phyloP scores from a whole-genome alignment of 92 coral and sea anemone species.

The Pocillopora meandrina region DNA sequence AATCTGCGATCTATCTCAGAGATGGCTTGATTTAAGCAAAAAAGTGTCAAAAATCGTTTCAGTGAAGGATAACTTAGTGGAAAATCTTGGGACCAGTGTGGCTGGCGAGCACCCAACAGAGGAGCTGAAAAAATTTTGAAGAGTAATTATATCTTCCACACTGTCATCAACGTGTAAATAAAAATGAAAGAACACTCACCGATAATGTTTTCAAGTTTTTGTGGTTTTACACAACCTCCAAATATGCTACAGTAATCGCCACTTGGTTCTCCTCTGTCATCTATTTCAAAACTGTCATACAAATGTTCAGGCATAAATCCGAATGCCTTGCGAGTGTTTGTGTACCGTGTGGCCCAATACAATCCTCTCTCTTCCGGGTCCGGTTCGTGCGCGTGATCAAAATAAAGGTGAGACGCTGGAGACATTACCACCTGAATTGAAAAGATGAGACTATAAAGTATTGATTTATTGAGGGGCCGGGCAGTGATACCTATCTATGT shows the following conservation, averaged over 20 bases:
- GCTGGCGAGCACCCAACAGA: too few relatives aligned
- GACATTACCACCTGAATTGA: slow-evolving; percentile 63
- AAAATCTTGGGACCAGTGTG: too few relatives aligned
- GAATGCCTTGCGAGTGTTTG: slow-evolving; percentile 78
- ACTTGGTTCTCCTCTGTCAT: slow-evolving; percentile 5
- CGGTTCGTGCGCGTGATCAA: slow-evolving; percentile 88
- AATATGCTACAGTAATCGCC: slow-evolving; percentile 13
- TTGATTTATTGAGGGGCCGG: background rate
- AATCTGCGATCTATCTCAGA: too few relatives aligned
- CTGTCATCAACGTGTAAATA: too few relatives aligned
- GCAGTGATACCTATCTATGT: background rate
- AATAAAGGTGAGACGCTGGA: slow-evolving; percentile 82
- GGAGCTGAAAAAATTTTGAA: too few relatives aligned
- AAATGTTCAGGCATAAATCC: slow-evolving; percentile 71
- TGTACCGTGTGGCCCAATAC: slow-evolving; percentile 90
- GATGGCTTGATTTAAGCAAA: too few relatives aligned
- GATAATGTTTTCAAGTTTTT: slow-evolving; percentile 42
- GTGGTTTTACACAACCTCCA: slow-evolving; percentile 12
- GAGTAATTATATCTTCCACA: too few relatives aligned
- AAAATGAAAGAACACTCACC: slow-evolving; percentile 25
- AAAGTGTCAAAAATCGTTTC: too few relatives aligned
- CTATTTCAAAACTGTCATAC: slow-evolving; percentile 33
- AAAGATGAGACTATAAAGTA: background rate
- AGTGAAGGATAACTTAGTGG: too few relatives aligned
- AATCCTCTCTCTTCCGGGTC: slow-evolving; percentile 89